These are phyloP conservation scores for Eulemur rubriventer DNA, from an alignment of 2,797 vertebrate genomes.

Conservation along the genomic window DNA sequence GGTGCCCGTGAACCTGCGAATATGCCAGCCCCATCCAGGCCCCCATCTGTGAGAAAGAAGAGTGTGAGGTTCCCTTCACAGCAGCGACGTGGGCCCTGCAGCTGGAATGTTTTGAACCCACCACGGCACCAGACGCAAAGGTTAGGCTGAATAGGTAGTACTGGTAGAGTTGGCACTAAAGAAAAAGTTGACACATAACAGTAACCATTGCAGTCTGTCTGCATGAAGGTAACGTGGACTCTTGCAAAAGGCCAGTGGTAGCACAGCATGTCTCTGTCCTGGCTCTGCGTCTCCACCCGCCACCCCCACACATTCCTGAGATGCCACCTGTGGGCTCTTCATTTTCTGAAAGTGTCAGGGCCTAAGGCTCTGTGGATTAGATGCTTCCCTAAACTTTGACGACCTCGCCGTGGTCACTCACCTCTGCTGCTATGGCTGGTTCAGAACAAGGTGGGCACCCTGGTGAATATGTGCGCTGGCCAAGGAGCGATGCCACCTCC, in stretches of 20 bases:
- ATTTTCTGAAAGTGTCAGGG: not conserved
- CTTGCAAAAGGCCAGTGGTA: not conserved
- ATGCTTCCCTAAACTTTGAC: not conserved
- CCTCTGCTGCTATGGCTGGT: not conserved
- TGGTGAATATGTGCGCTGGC: accelerated
- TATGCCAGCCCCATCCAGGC: not conserved
- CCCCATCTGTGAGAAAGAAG: not conserved
- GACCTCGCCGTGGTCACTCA: not conserved
- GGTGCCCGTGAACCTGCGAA: not conserved
- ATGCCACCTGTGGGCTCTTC: too few species aligned
- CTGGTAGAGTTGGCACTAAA: not conserved
- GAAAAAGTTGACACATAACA: not conserved
- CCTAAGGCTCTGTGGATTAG: not conserved
- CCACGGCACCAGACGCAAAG: not conserved
- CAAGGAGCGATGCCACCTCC: not conserved
- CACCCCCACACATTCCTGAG: not conserved
- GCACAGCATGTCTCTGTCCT: not conserved
- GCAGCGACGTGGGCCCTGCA: not conserved
- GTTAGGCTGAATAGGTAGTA: not conserved
- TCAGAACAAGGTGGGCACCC: not conserved
- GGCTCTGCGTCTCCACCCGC: accelerated
- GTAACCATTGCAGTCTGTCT: not conserved
- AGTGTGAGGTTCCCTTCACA: not conserved
- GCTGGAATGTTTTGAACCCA: not conserved
- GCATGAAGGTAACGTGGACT: too few species aligned